Conservation (phyloP, 2,888 invertebrate species). For the Salpingus planirostris region DNA sequence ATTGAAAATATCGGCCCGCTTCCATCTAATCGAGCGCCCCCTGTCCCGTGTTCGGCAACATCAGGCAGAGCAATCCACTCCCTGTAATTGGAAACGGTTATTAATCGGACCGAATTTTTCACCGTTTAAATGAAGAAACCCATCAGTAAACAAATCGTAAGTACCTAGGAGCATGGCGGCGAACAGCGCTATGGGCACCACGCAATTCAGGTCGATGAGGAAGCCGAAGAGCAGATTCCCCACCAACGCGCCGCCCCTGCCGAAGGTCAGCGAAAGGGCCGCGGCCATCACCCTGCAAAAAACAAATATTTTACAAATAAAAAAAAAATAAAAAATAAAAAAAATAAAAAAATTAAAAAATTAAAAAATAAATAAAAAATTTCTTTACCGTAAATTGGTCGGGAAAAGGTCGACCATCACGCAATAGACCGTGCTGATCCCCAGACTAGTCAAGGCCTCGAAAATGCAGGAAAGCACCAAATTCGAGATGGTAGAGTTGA, state of each 20-base stretch:
- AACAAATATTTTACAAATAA: not conserved
- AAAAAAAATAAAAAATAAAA: not conserved
- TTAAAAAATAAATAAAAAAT: not conserved
- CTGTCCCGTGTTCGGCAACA: constrained; percentile 67
- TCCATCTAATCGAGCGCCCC: constrained; percentile 58
- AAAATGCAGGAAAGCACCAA: constrained; percentile 68
- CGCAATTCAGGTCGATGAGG: constrained; percentile 70
- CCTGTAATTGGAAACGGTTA: constrained; percentile 45
- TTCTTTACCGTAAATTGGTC: constrained; percentile 63
- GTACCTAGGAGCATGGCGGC: constrained; percentile 65
- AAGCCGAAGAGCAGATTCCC: constrained; percentile 72
- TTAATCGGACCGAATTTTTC: not conserved
- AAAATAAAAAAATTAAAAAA: constrained; percentile 14
- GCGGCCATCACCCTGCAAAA: constrained; percentile 72
- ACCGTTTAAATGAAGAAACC: no score
- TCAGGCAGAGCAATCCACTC: constrained; percentile 63
- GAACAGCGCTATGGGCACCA: constrained; percentile 65
- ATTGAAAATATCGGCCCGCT: not conserved
- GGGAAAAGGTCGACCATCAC: constrained; percentile 76
- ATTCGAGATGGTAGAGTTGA: constrained; percentile 61
- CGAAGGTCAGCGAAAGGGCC: constrained; percentile 68
- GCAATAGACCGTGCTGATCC: constrained; percentile 72
- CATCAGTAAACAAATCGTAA: constrained; percentile 1
- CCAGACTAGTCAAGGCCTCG: constrained; percentile 70
- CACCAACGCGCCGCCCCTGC: constrained; percentile 65